Conservation (phyloP, 2,888 invertebrate genomes). For the Sminthurinus aureus region DNA sequence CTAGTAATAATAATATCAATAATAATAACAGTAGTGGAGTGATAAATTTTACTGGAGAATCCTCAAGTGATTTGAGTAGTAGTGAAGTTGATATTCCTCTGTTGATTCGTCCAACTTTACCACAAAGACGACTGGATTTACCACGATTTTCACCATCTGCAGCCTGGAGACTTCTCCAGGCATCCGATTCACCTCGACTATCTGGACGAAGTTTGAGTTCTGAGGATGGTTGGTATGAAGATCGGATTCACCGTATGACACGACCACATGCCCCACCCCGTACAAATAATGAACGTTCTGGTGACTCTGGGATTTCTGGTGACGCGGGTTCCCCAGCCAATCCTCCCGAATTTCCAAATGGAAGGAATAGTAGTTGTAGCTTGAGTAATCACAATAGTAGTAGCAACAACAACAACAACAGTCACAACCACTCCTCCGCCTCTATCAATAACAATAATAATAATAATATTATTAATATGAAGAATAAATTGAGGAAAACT, state of each 20-base stretch:
- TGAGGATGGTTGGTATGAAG: slow-evolving; percentile 56
- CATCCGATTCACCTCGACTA: slow-evolving; percentile 63
- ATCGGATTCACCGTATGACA: slow-evolving; percentile 61
- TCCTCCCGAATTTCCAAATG: slow-evolving; percentile 30
- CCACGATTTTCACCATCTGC: slow-evolving; percentile 84
- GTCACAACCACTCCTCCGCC: slow-evolving; percentile 45
- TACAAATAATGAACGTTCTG: slow-evolving; percentile 73
- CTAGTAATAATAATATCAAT: neutral
- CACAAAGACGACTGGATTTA: slow-evolving; percentile 78
- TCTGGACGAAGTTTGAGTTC: slow-evolving; percentile 64
- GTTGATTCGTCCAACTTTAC: slow-evolving; percentile 78
- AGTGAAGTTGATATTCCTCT: slow-evolving; percentile 71
- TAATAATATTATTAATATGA: slow-evolving; percentile 52
- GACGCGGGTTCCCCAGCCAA: slow-evolving; percentile 70
- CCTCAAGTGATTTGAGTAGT: slow-evolving; percentile 55
- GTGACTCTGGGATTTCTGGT: slow-evolving; percentile 84
- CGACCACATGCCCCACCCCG: slow-evolving; percentile 61
- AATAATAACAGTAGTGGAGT: neutral
- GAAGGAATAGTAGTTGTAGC: slow-evolving; percentile 43
- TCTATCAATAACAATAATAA: slow-evolving; percentile 60
- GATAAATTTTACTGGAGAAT: slow-evolving; percentile 41
- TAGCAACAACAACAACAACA: slow-evolving; percentile 34
- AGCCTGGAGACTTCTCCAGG: slow-evolving; percentile 76
- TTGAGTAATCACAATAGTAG: slow-evolving; percentile 25
- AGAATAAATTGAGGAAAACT: neutral